Conservation (phyloP, 2,888 invertebrate genomes). For the Dilophus febrilis region DNA sequence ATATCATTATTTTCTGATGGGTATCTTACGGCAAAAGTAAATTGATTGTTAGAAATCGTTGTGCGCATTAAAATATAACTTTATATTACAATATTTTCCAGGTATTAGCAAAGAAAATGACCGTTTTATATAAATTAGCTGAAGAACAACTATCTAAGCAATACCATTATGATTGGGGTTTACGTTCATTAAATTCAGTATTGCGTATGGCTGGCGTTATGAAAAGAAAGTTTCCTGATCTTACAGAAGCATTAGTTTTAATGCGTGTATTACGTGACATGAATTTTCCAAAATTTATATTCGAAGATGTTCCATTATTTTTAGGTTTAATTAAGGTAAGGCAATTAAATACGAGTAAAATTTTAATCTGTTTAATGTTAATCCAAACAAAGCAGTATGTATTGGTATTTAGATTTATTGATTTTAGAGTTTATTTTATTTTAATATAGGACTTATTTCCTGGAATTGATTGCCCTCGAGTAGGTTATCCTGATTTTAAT, state of each 20-base stretch:
- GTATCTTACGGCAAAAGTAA: constrained; percentile 71
- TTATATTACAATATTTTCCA: constrained; percentile 16
- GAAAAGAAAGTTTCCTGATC: constrained; percentile 57
- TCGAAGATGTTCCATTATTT: constrained; percentile 80
- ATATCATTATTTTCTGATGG: constrained; percentile 88
- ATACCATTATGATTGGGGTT: constrained; percentile 86
- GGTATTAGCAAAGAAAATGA: constrained; percentile 84
- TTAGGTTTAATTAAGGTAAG: constrained; percentile 56
- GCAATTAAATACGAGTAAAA: too few species aligned
- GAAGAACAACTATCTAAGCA: constrained; percentile 80
- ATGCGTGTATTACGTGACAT: constrained; percentile 85
- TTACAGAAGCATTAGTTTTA: constrained; percentile 71
- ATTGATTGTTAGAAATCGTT: neutral
- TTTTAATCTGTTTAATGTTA: too few species aligned
- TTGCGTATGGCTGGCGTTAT: constrained; percentile 82
- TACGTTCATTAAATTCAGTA: constrained; percentile 80
- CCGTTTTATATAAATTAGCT: constrained; percentile 72
- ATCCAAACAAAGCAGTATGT: too few species aligned
- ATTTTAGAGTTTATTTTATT: too few species aligned
- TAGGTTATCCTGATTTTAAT: constrained; percentile 75
- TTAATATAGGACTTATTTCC: constrained; percentile 81
- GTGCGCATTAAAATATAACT: constrained; percentile 13
- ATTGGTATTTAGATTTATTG: too few species aligned
- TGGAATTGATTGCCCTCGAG: constrained; percentile 73
- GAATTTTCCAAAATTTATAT: constrained; percentile 87